These are phyloP conservation scores for Nettapus auritus DNA, from an alignment of 2,113 vertebrate species.

Conservation along the genomic window DNA sequence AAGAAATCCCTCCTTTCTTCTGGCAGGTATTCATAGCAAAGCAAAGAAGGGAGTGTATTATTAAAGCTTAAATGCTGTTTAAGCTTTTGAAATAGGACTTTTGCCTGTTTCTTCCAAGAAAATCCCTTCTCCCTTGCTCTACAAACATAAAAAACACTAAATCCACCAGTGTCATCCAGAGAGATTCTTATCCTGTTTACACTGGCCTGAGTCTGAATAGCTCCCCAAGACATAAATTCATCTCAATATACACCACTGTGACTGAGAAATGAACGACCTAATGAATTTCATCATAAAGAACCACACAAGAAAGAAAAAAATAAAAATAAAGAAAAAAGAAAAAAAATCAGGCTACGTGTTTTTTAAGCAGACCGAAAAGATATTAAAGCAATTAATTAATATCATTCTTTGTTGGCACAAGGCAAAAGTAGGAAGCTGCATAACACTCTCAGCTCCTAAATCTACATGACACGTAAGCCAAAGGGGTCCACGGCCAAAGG, in stretches of 20 bases:
- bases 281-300: background rate
- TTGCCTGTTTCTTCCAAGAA: background rate
- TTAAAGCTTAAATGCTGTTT: background rate
- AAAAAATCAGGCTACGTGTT: background rate
- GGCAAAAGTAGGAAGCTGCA: background rate
- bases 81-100: conserved; percentile 38
- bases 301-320: background rate
- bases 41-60: conserved; percentile 18
- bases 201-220: background rate
- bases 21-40: background rate
- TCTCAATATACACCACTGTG: background rate
- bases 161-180: background rate
- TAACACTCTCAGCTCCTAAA: background rate
- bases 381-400: background rate
- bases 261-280: background rate
- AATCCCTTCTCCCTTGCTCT: background rate
- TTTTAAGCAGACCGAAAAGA: background rate
- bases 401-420: background rate
- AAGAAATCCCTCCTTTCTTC: conserved; percentile 23
- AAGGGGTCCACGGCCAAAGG: background rate
- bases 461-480: accelerated
- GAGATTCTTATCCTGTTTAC: background rate
- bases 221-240: background rate
- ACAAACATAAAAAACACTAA: conserved; percentile 1
- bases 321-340: background rate